phyloP scores from a whole-genome alignment of 1,140 invertebrate genomes.

The Orussus abietinus region DNA sequence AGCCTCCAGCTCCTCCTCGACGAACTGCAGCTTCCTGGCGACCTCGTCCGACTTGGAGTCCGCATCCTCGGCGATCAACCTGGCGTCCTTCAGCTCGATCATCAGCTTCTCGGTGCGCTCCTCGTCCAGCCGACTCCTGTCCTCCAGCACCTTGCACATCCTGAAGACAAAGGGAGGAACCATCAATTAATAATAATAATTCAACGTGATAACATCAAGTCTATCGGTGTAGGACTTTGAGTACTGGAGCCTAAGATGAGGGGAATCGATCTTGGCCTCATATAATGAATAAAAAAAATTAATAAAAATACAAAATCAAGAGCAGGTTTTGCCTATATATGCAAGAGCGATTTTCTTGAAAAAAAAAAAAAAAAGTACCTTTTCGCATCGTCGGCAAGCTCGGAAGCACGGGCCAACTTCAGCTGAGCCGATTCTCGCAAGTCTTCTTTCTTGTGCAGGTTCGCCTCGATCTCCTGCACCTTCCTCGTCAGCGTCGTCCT shows the following conservation, averaged over 20 bases:
- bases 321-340: no score
- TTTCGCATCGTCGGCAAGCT: conserved; percentile 78
- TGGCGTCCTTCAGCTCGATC: conserved; percentile 72
- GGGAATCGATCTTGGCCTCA: conserved; percentile 1
- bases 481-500: conserved; percentile 70
- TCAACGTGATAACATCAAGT: no score
- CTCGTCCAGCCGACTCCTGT: conserved; percentile 69
- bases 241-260: no score
- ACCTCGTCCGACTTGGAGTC: conserved; percentile 82
- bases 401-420: conserved; percentile 74
- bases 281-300: neutral
- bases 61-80: conserved; percentile 75
- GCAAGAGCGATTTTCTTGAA: no score
- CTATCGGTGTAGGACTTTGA: no score
- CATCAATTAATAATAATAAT: no score
- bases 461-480: conserved; percentile 76
- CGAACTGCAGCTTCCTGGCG: conserved; percentile 82
- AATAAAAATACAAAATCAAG: neutral
- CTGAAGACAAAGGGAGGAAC: no score
- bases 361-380: no score
- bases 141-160: conserved; percentile 78
- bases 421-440: conserved; percentile 64
- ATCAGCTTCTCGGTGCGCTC: conserved; percentile 73
- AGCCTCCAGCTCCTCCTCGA: conserved; percentile 84
- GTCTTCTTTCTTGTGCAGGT: conserved; percentile 74